phyloP scores from a whole-genome alignment of 2,888 invertebrate genomes.

The Melinaea menophilus region DNA sequence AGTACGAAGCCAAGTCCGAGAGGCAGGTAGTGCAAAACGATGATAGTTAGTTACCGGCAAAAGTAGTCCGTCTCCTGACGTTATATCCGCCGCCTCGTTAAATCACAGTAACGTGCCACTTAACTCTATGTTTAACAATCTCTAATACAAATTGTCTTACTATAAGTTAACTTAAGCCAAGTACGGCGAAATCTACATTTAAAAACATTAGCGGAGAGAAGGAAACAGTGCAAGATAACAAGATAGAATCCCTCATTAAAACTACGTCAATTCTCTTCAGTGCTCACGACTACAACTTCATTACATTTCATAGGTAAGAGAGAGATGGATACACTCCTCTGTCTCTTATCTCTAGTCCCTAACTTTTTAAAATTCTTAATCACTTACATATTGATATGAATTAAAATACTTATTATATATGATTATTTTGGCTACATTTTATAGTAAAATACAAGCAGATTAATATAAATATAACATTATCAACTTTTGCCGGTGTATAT shows the following conservation, averaged over 20 bases:
- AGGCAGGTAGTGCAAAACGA: too few species aligned
- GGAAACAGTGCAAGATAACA: background rate
- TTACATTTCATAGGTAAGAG: constrained; percentile 2
- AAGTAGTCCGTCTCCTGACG: too few species aligned
- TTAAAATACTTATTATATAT: background rate
- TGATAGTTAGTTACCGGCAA: too few species aligned
- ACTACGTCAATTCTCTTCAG: constrained; percentile 51
- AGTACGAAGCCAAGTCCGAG: too few species aligned
- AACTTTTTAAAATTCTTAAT: background rate
- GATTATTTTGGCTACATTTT: constrained; percentile 2
- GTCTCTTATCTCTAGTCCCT: background rate
- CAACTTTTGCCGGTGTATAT: too few species aligned
- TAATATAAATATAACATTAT: constrained; percentile 1
- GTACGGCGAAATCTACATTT: background rate
- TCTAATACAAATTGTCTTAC: too few species aligned
- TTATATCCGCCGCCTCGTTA: too few species aligned
- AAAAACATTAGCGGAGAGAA: background rate
- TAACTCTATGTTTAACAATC: too few species aligned
- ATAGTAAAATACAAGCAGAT: constrained; percentile 1
- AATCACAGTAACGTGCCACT: too few species aligned
- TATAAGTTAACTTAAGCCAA: too few species aligned
- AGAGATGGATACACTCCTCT: background rate
- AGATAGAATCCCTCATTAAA: constrained; percentile 26
- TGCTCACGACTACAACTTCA: constrained; percentile 36
- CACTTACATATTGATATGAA: background rate